Evolutionary conservation across 2,888 invertebrate species (phyloP).

Genomic region (Sympetrum striolatum): DNA sequence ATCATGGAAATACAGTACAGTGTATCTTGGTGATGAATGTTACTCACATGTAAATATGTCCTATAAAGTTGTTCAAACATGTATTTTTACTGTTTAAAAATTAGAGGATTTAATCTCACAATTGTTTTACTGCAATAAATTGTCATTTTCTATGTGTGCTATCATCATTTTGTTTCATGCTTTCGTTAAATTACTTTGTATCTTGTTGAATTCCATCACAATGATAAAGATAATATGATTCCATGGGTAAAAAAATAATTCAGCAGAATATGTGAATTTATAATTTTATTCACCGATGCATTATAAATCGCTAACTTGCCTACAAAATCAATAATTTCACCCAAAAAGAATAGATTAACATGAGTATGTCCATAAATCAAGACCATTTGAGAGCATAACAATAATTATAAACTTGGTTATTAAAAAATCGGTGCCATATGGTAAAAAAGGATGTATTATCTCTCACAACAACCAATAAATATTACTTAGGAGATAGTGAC

Average conservation of each 20-base stretch:
- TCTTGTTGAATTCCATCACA: neutral
- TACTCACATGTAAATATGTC: neutral
- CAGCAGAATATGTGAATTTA: neutral
- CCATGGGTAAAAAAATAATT: neutral
- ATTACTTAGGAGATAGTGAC: neutral
- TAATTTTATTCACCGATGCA: constrained; percentile 34
- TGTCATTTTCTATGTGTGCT: neutral
- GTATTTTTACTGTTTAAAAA: neutral
- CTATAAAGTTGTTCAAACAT: neutral
- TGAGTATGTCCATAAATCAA: constrained; percentile 33
- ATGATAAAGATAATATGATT: neutral
- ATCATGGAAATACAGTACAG: too few species aligned
- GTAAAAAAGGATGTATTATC: neutral
- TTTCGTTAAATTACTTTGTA: neutral
- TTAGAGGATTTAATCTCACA: neutral
- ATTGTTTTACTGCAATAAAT: neutral
- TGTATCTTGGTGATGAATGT: neutral
- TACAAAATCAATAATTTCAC: constrained; percentile 14
- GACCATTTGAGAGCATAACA: constrained; percentile 14
- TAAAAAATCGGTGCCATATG: neutral
- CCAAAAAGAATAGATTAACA: neutral
- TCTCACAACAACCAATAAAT: neutral
- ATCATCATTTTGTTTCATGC: neutral
- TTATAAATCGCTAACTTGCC: constrained; percentile 8
- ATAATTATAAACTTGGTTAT: neutral